Evolutionary conservation across 2,888 invertebrate species (phyloP), one percentile per base, ranked within the genome.

Genomic region (Malthinus flaveolus): DNA sequence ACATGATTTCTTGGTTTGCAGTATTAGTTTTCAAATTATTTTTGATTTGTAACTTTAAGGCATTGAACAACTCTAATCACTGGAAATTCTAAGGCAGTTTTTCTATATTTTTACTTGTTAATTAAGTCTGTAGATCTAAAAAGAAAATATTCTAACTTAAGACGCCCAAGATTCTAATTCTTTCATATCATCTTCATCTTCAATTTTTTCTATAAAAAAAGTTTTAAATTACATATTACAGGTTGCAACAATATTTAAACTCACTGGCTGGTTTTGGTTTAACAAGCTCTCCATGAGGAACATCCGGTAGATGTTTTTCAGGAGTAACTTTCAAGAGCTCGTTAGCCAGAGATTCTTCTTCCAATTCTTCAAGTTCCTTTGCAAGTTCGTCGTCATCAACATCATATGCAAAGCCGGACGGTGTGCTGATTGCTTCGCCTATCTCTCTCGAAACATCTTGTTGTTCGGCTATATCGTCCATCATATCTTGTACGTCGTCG

Each of bases 391-490:
- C 94, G 71, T 91, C 89, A 75, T 97, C 97, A 56, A 96, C 83
- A 72, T 95, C 87, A 78, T 90, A 89, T 65, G 91, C 92, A 81
- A 96, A 96, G 37, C 95, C 95, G 33, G 95, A 91, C 60, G 98
- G 98, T 81, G 94, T 96, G 59, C 96, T 96, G 79, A 99, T 98
- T 5, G 98, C 98, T 77, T 97, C 96, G 0, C 96, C 95, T 72
- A 99, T 98, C 86, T 99, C 99, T 69, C 90, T 90, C 1, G 97
- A 97, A 49, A 99, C 91, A 78, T 98, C 97, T 80, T 98, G 97
- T 80, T 98, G 98, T 74, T 99, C 98, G 5, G 96, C 96, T 67
- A 99, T 96, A 72, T 99, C 98, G 76, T 99, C 98, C 97, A 99
- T 98, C 82, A 99, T 91, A 72, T 98, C 95, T 77, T 99, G 98